Evolutionary conservation across 2,797 vertebrate genomes (phyloP).

Genomic region (Eleutherodactylus coqui): DNA sequence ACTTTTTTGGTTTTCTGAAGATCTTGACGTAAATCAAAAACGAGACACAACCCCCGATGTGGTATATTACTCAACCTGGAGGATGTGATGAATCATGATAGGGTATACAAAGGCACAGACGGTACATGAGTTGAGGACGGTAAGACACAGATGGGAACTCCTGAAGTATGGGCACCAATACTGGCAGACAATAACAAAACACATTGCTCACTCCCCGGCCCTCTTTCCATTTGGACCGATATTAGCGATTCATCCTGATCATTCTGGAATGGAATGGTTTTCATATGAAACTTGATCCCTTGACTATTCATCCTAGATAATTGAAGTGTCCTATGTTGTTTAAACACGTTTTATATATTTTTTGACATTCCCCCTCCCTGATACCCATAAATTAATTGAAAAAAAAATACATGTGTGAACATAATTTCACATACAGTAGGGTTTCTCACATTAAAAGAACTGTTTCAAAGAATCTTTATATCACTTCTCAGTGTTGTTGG

Average conservation of each 20-base stretch:
- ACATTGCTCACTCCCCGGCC: conserved; percentile 28
- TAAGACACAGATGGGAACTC: conserved; percentile 38
- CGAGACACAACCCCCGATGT: background rate
- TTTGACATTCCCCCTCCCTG: background rate
- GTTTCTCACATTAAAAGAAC: too few relatives aligned
- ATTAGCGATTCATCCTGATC: background rate
- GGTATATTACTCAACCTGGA: background rate
- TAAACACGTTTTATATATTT: background rate
- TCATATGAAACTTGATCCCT: background rate
- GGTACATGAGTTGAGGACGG: conserved; percentile 15
- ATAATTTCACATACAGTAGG: too few relatives aligned
- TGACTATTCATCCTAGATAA: background rate
- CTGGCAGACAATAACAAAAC: conserved; percentile 21
- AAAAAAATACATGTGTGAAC: too few relatives aligned
- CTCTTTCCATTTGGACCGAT: conserved; percentile 23
- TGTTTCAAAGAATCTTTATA: too few relatives aligned
- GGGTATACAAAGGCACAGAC: conserved; percentile 5
- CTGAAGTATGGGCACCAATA: conserved; percentile 9
- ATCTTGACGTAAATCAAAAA: background rate
- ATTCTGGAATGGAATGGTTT: background rate
- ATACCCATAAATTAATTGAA: too few relatives aligned
- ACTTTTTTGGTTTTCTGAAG: background rate
- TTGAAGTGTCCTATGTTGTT: background rate
- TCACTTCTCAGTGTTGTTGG: too few relatives aligned
- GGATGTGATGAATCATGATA: conserved; percentile 7